Conservation (phyloP, 2,113 vertebrate species). For the Brachypteracias leptosomus region DNA sequence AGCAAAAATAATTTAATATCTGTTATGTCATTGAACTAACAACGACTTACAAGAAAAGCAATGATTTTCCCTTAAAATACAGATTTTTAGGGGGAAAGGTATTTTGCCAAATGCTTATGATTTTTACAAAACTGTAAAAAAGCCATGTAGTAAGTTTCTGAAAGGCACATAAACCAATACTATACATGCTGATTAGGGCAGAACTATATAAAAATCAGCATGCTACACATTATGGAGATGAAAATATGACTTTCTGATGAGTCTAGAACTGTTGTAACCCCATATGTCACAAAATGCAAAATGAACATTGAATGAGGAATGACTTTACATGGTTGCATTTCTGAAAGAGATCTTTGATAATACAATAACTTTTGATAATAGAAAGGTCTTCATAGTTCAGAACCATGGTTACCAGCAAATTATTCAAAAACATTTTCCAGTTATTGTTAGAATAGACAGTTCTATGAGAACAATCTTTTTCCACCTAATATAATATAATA, state of each 20-base stretch:
- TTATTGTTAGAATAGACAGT: background rate
- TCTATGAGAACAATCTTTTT: background rate
- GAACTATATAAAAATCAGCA: background rate
- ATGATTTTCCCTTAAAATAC: background rate
- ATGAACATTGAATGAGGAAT: background rate
- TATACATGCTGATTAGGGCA: background rate
- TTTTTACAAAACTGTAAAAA: background rate
- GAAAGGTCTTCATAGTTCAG: background rate
- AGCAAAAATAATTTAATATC: background rate
- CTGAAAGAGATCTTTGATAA: background rate
- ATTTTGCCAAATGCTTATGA: background rate
- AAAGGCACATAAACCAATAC: background rate
- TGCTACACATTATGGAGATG: background rate
- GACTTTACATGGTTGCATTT: background rate
- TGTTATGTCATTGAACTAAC: background rate
- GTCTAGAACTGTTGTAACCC: background rate
- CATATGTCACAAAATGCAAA: background rate
- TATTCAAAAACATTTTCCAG: background rate
- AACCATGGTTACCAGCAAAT: background rate
- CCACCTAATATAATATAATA: background rate
- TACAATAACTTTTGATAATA: background rate
- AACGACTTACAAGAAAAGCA: background rate
- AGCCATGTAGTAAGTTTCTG: background rate
- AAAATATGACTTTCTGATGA: background rate
- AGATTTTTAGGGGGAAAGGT: background rate